Percentiles rank a stretch among this genome's conserved stretches.
These are phyloP conservation scores for Taphrorychus bicolor DNA, from an alignment of 2,888 invertebrate species.

Conservation along the genomic window DNA sequence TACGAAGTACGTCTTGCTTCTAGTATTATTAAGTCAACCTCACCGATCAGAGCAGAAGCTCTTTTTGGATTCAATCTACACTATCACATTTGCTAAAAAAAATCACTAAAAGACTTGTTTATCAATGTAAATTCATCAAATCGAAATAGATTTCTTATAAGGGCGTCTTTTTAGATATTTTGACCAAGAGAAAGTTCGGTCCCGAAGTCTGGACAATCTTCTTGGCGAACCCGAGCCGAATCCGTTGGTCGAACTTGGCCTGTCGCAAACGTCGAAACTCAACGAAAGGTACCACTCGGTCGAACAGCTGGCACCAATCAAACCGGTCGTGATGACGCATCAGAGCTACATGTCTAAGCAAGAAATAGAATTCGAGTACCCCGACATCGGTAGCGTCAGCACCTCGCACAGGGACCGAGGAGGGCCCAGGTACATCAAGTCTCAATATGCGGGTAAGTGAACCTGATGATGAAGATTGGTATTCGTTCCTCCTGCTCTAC, in stretches of 20 bases:
- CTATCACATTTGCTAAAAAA: too few relatives aligned
- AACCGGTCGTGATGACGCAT: slow-evolving; percentile 64
- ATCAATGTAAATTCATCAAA: background rate
- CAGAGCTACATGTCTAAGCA: slow-evolving; percentile 64
- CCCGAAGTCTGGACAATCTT: slow-evolving; percentile 82
- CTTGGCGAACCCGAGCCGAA: slow-evolving; percentile 71
- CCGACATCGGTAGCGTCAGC: slow-evolving; percentile 66
- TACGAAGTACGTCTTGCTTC: background rate
- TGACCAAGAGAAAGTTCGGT: slow-evolving; percentile 80
- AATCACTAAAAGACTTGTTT: too few relatives aligned
- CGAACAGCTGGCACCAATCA: slow-evolving; percentile 68
- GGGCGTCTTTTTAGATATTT: slow-evolving; percentile 78
- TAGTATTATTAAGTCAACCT: background rate
- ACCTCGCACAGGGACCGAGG: slow-evolving; percentile 62
- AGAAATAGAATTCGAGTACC: slow-evolving; percentile 75
- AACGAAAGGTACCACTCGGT: slow-evolving; percentile 91
- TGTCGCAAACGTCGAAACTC: slow-evolving; percentile 84
- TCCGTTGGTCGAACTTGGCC: slow-evolving; percentile 75
- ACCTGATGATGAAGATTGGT: too few relatives aligned
- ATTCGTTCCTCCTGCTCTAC: background rate
- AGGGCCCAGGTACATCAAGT: slow-evolving; percentile 79
- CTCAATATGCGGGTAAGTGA: slow-evolving; percentile 74
- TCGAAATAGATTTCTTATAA: background rate
- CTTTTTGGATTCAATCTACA: too few relatives aligned
- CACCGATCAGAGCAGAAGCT: too few relatives aligned